Base-by-base conservation (phyloP, 2,888 invertebrate genomes). In the Dynastes tityus region DNA sequence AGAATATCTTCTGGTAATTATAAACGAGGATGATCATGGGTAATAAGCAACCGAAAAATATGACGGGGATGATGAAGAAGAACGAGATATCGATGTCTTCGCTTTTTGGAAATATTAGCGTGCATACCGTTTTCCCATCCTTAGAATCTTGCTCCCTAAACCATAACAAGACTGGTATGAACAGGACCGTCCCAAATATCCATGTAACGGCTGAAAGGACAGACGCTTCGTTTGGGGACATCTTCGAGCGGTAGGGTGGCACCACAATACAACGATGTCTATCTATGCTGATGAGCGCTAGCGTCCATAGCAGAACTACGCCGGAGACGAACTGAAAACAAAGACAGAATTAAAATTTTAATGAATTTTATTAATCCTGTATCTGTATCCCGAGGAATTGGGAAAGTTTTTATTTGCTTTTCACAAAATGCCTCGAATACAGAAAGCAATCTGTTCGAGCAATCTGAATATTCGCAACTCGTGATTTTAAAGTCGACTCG, bases 251-350 rank as follows among this genome's bases (percentile, higher is more conserved):
- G 83, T 91, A 91, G 2, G 91, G 91, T n/a, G 91, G 90, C 13
- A 91, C 88, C 2, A 90, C 90, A 76, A 91, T 89, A 85, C 91
- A 92, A 27, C 90, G 87, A 83, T 91, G 89, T 32, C 91, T 88
- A 85, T 91, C 91, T 87, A 91, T 90, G 80, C 91, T 91, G 86
- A 92, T 91, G 76, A 91, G 86, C 13, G 91, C 91, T 67, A 91
- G 84, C 1, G 91, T 91, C 92, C 92, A 92, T 45, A 91, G 87
- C 8, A 92, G 88, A 40, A 91, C 91, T 78, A 91, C 90, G 29
- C 91, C 91, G 83, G 91, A 91, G 11, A 91, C 91, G 80, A 91
- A 90, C 92, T 91, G 88, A 55, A 88, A 88, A 64, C 82, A 79
- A 82, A 78, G 79, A 81, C 45, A 49, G 11, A 22, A 58, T 67